Evolutionary conservation across 1,140 invertebrate genomes (phyloP).

Genomic region (Scylla paramamosain): DNA sequence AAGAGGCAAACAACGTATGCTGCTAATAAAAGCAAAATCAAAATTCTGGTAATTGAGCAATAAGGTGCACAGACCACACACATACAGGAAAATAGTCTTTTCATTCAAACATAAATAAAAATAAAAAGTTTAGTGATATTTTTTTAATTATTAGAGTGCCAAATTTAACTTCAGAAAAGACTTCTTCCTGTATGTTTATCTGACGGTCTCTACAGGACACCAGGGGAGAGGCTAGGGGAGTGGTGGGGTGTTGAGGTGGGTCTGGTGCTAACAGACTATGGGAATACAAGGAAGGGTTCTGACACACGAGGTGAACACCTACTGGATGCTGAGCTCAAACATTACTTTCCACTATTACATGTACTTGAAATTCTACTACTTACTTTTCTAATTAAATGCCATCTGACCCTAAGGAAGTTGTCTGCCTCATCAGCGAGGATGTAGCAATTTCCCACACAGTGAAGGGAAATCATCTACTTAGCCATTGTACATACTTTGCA

Average conservation of each 20-base stretch:
- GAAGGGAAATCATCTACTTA: not conserved
- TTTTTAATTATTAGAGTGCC: not conserved
- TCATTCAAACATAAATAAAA: not conserved
- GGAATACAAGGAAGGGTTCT: not conserved
- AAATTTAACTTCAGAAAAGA: too few relatives aligned
- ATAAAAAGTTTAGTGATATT: not conserved
- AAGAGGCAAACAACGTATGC: not conserved
- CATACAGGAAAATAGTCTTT: conserved; percentile 10
- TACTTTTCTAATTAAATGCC: not conserved
- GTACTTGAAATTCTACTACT: not conserved
- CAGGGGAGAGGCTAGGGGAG: not conserved
- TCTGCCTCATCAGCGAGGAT: not conserved
- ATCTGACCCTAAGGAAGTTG: not conserved
- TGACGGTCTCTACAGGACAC: not conserved
- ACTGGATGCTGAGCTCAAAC: not conserved
- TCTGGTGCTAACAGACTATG: not conserved
- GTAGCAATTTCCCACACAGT: not conserved
- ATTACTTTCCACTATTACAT: not conserved
- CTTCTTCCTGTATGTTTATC: not conserved
- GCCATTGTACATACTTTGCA: too few relatives aligned
- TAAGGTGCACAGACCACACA: conserved; percentile 44
- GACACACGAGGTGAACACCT: not conserved
- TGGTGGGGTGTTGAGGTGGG: not conserved
- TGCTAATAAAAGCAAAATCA: not conserved
- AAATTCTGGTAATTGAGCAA: not conserved